A percentile compares a stretch with the other conserved stretches of the same genome.
Conservation (phyloP, 2,888 invertebrate genomes). For the Erebia ligea region DNA sequence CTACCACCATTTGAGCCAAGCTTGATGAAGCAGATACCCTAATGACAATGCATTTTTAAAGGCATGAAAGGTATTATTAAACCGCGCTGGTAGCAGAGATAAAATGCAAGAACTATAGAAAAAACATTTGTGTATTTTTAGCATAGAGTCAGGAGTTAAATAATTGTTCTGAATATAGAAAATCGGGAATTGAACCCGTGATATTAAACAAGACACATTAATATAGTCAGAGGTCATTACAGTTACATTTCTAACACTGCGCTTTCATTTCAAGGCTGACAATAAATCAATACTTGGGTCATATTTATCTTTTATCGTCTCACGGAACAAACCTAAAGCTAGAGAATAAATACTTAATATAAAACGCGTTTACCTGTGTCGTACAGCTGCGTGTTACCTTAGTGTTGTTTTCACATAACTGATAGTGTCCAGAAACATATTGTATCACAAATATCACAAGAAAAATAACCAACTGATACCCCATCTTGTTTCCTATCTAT, state of each 20-base stretch:
- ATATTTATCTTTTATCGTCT: neutral
- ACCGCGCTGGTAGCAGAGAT: no score
- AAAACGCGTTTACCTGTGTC: conserved; percentile 60
- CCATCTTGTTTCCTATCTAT: conserved; percentile 46
- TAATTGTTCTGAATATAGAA: no score
- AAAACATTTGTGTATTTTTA: no score
- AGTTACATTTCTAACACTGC: neutral
- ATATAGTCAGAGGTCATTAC: neutral
- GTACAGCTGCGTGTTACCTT: conserved; percentile 64
- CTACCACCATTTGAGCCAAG: no score
- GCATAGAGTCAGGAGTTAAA: no score
- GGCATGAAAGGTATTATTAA: no score
- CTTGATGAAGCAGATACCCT: no score
- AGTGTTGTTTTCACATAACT: conserved; percentile 61
- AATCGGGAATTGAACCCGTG: neutral
- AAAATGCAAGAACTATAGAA: no score
- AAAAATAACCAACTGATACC: conserved; percentile 51
- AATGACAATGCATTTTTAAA: no score
- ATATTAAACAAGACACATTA: neutral
- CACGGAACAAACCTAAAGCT: neutral
- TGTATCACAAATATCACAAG: conserved; percentile 54
- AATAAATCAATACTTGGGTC: conserved; percentile 37
- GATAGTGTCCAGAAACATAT: conserved; percentile 55
- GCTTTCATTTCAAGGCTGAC: conserved; percentile 26
- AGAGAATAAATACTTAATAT: neutral